Base-by-base conservation (phyloP, 1,140 invertebrate species). In the Caerostris darwini region DNA sequence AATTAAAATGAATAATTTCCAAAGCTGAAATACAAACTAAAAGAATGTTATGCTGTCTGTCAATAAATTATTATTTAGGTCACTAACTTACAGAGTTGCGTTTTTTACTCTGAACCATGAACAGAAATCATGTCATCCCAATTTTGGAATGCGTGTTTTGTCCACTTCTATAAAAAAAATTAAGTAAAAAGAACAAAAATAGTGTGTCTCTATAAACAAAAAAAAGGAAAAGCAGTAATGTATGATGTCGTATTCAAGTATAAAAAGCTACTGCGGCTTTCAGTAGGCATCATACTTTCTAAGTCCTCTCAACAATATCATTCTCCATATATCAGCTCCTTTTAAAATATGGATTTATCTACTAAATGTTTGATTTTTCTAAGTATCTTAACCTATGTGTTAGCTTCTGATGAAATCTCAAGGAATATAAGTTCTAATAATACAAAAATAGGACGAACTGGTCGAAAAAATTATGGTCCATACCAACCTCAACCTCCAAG, bases 401-500 rank as follows among this genome's bases (percentile, higher is more conserved):
- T 81, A 7, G 12, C 19, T 53, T 34, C 19, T 53, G 71, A 53
- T 19, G 5, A 19, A 81, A 3, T 14, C 19, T 53, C 71, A 4
- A 53, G 34, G 34, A 53, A 81, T 81, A 10, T 14, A 34, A 34
- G 10, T 50, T 81, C 71, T 6, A 7, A 12, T 58, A 5, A 1
- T 54, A 6, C 34, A n/a, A 50, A 12, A 69, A 7, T 67, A 81
- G 7, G 34, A 3, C 77, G 90, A 59, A 17, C 69, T 50, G 90
- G 90, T 57, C 90, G 90, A 3, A 91, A 88, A 58, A 88, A 82
- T 54, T 91, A 85, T 14, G 82, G 61, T 3, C 50, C 19, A 0
- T 58, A 85, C 3, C 34, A n/a, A 3, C 56, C 17, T 10, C 56
- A 54, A 34, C 7, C 81, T 6, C 17, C 59, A 10, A 58, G 34